Base-by-base conservation (phyloP, 2,888 invertebrate species). In the Rhaphigaster nebulosa region DNA sequence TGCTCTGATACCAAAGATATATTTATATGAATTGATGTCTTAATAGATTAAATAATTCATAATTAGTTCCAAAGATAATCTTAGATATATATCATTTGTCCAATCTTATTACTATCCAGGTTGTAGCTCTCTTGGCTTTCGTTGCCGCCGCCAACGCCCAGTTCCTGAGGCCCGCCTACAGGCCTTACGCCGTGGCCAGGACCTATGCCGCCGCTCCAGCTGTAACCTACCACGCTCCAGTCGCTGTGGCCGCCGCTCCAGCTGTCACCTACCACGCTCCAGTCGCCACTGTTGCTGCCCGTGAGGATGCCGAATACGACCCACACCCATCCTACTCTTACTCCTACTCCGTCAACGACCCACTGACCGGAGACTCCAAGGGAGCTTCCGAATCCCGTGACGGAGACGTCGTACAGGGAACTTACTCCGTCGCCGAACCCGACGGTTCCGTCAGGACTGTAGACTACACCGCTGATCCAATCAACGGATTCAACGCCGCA, bases 241-340 rank as follows among this genome's bases (percentile, higher is more conserved):
- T 91, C 38, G 90, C 91, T n/a, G 92, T 92, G 13, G 91, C 91
- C 34, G 70, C 70, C 29, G 70, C 70, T 29, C 70, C 70, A 34
- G 70, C 70, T 10, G 70, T 45, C 80, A n/a, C 45, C 41, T 38
- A 38, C 80, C 38, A 38, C 45, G 80, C 80, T 80, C 80, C 80
- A 80, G 80, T 80, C 12, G 80, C 84, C 34, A 70, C 56, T 23
- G 93, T 93, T 54, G 93, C 93, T n/a, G 84, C 84, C 45, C 26
- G 45, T 13, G 84, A 84, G 50, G 88, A 54, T 34, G 84, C 84
- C 26, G 84, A 84, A 45, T 84, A 84, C 84, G 84, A 84, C 84
- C 84, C 84, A 10, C 10, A 84, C 84, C 84, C 84, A 84, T 15
- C n/a, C 45, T 84, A 84, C 45, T 10, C 10, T 13, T 84, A 15